A percentile compares a stretch with the other conserved stretches of the same genome.
Evolutionary conservation across 2,113 vertebrate species (phyloP).

Genomic region (Halichoeres trimaculatus): DNA sequence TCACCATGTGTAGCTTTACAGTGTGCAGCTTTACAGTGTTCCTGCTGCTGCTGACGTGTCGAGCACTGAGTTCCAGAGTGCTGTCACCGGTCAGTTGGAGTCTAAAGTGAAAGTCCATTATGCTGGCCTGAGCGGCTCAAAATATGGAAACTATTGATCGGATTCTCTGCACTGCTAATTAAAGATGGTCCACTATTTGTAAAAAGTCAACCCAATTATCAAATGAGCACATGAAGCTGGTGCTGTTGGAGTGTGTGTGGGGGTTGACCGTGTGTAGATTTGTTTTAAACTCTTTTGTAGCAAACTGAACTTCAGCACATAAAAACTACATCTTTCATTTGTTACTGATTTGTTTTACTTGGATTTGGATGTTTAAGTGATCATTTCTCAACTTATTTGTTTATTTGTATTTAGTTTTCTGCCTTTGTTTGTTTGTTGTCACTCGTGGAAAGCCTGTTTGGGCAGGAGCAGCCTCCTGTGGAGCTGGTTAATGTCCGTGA

Average conservation of each 20-base stretch:
- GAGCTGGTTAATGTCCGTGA: constrained; percentile 41
- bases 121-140: constrained; percentile 57
- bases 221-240: constrained; percentile 75
- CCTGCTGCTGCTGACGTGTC: constrained; percentile 6
- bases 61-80: constrained; percentile 32
- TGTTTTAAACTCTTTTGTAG: no score
- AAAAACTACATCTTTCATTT: no score
- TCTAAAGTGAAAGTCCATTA: constrained; percentile 72
- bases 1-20: not conserved
- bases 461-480: constrained; percentile 9
- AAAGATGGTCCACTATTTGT: constrained; percentile 78
- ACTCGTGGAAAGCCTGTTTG: constrained; percentile 9
- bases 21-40: not conserved
- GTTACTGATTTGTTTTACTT: no score
- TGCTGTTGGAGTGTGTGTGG: constrained; percentile 50
- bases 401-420: constrained; percentile 15
- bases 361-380: not conserved
- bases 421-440: constrained; percentile 40
- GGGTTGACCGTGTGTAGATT: constrained; percentile 46
- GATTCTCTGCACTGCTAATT: constrained; percentile 70
- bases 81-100: constrained; percentile 59
- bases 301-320: no score
- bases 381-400: not conserved
- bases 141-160: constrained; percentile 78
- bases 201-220: constrained; percentile 75